Evolutionary conservation across 2,113 vertebrate genomes (phyloP).

Genomic region (Brachirus orientalis): DNA sequence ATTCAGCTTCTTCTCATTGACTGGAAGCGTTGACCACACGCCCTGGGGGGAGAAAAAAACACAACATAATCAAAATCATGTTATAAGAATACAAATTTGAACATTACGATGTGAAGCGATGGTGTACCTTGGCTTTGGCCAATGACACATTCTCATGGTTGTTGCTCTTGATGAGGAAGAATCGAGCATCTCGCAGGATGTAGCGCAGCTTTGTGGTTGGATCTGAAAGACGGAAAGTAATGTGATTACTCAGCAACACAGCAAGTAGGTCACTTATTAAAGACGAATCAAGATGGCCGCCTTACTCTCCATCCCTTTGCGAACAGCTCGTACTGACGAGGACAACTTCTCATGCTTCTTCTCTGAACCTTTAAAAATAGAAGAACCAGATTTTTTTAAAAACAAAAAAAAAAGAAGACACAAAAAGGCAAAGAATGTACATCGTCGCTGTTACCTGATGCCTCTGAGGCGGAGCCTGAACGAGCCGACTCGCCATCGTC

Average conservation of each 20-base stretch:
- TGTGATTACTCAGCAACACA: neutral
- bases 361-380: constrained; percentile 88
- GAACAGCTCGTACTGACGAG: constrained; percentile 97
- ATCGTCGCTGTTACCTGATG: constrained; percentile 84
- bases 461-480: constrained; percentile 91
- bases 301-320: constrained; percentile 90
- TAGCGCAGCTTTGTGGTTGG: constrained; percentile 95
- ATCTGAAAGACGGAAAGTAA: constrained; percentile 76
- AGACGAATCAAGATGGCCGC: neutral
- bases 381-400: neutral
- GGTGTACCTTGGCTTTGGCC: constrained; percentile 95
- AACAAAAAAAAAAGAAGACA: neutral
- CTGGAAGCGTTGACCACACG: constrained; percentile 98
- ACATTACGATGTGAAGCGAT: too few species aligned
- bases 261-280: neutral
- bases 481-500: constrained; percentile 91
- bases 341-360: constrained; percentile 99
- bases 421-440: neutral
- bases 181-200: constrained; percentile 93
- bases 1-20: constrained; percentile 98
- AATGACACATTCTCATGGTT: constrained; percentile 98
- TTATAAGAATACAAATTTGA: neutral
- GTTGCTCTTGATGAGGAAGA: constrained; percentile 99
- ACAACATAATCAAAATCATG: neutral
- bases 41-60: constrained; percentile 77